These are phyloP conservation scores for Odobenus rosmarus DNA, from an alignment of 2,113 vertebrate genomes.

Conservation along the genomic window DNA sequence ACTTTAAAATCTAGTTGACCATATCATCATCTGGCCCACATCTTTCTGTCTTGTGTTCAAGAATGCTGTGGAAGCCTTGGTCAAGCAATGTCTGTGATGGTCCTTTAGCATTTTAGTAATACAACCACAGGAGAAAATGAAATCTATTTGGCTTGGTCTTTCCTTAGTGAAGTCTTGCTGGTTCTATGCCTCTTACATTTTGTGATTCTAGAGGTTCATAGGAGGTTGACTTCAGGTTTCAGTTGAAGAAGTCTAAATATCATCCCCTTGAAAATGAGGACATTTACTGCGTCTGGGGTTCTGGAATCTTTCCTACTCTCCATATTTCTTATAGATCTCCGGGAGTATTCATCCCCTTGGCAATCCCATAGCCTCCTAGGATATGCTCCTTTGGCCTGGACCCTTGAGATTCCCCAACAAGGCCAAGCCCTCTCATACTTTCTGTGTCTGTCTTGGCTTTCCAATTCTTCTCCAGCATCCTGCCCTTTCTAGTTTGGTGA, in stretches of 20 bases:
- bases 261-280: neutral
- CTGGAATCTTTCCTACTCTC: neutral
- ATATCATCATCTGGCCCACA: neutral
- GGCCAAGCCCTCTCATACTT: neutral
- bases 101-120: neutral
- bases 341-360: no score
- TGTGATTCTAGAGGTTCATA: neutral
- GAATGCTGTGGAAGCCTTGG: neutral
- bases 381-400: neutral
- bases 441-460: neutral
- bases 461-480: neutral
- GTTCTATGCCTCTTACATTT: neutral
- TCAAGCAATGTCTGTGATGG: neutral
- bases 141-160: neutral
- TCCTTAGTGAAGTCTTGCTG: neutral
- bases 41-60: neutral
- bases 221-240: neutral
- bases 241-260: neutral
- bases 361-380: neutral
- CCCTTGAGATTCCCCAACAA: neutral
- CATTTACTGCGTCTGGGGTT: neutral
- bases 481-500: neutral
- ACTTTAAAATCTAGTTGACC: neutral
- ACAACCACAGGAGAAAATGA: neutral
- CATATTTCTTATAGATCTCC: neutral